A percentile compares a stretch with the other conserved stretches of the same genome.
phyloP scores from a whole-genome alignment of 2,113 vertebrate genomes.

The Chamaetylas fuelleborni region DNA sequence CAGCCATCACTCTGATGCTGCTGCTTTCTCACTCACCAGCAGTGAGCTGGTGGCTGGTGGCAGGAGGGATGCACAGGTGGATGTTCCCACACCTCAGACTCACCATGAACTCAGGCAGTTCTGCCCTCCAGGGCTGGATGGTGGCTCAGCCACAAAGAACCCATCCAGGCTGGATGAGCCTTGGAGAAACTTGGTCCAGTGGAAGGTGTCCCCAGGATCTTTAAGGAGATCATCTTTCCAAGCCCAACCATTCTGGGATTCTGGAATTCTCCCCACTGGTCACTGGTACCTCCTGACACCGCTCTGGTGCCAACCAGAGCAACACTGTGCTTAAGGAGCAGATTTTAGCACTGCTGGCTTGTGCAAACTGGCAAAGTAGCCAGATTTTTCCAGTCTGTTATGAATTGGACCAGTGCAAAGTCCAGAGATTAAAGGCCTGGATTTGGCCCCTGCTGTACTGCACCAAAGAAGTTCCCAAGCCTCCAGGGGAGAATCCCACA shows the following conservation, averaged over 20 bases:
- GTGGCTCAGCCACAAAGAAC: neutral
- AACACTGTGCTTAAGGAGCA: neutral
- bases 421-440: neutral
- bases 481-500: neutral
- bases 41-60: neutral
- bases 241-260: neutral
- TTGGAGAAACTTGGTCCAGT: neutral
- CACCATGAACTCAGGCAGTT: neutral
- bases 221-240: neutral
- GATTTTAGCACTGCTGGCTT: neutral
- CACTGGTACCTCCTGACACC: neutral
- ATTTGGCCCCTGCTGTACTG: neutral
- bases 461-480: neutral
- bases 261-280: neutral
- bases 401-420: neutral
- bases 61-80: neutral
- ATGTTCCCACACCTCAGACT: neutral
- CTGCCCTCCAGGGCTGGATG: neutral
- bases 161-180: neutral
- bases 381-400: neutral
- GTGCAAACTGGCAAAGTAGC: neutral
- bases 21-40: neutral
- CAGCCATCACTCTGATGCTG: neutral
- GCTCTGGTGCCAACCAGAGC: neutral
- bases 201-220: neutral